Percentiles rank a stretch among this genome's conserved stretches.
Evolutionary conservation across 2,113 vertebrate genomes (phyloP).

Genomic region (Myodes glareolus): DNA sequence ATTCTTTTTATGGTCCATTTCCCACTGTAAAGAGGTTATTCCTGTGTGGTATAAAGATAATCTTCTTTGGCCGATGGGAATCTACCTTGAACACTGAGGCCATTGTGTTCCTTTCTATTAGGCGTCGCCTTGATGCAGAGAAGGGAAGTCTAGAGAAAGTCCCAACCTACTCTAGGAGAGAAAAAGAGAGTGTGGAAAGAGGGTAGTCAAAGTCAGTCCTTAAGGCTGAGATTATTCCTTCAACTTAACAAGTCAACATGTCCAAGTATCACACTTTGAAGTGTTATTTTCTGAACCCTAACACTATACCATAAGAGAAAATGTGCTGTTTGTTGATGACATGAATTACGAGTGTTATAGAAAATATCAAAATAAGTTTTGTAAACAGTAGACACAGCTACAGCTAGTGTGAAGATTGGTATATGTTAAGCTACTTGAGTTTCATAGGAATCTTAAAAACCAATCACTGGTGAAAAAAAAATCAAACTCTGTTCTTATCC

Average conservation of each 20-base stretch:
- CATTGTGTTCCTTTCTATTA: not conserved
- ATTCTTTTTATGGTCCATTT: not conserved
- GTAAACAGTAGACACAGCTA: not conserved
- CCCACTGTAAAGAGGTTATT: not conserved
- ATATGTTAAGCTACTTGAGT: not conserved
- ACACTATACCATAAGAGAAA: not conserved
- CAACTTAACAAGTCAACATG: not conserved
- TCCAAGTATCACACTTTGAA: not conserved
- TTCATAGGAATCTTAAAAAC: slow-evolving; percentile 21
- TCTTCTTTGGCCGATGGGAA: not conserved
- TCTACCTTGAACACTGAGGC: not conserved
- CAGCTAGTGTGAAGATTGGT: not conserved
- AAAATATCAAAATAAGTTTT: slow-evolving; percentile 12
- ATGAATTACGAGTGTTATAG: not conserved
- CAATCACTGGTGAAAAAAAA: slow-evolving; percentile 21
- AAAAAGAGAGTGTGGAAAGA: not conserved
- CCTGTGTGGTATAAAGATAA: not conserved
- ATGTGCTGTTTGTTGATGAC: not conserved
- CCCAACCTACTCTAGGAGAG: not conserved
- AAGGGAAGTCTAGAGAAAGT: not conserved
- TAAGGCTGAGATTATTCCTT: not conserved
- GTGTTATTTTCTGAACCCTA: not conserved
- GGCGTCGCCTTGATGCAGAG: not conserved
- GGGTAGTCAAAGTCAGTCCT: not conserved
- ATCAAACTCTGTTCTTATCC: not conserved